phyloP scores from a whole-genome alignment of 1,140 invertebrate species.

The Tyrophagus putrescentiae region DNA sequence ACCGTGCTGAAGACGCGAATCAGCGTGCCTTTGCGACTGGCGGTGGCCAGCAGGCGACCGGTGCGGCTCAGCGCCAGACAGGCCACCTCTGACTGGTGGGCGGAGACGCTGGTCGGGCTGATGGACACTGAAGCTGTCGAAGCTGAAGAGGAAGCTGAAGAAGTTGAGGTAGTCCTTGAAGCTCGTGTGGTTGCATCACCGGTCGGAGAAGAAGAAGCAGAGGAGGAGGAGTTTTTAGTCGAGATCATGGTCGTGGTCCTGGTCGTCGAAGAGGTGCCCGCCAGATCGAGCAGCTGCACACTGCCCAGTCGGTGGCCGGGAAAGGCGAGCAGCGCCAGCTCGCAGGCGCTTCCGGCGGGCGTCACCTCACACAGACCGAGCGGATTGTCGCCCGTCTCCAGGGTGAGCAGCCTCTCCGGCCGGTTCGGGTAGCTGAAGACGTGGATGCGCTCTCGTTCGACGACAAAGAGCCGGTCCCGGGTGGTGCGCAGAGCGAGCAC shows the following conservation, averaged over 20 bases:
- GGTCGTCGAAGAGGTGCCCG: constrained; percentile 47
- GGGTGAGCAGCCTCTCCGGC: constrained; percentile 47
- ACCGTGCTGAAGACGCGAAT: constrained; percentile 70
- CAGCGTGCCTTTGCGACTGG: constrained; percentile 59
- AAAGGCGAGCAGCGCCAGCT: constrained; percentile 58
- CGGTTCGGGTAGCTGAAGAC: constrained; percentile 61
- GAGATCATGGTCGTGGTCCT: no score
- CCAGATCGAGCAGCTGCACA: constrained; percentile 42
- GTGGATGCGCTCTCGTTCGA: constrained; percentile 57
- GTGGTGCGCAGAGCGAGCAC: constrained; percentile 75
- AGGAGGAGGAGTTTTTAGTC: constrained; percentile 46
- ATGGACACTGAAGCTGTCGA: no score
- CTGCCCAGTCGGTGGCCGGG: constrained; percentile 59
- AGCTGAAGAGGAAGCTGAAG: no score
- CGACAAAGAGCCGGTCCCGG: constrained; percentile 71
- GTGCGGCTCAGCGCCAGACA: constrained; percentile 65
- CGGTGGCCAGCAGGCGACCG: constrained; percentile 66
- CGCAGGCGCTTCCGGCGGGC: constrained; percentile 48
- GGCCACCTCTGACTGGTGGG: constrained; percentile 64
- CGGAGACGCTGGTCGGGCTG: constrained; percentile 58
- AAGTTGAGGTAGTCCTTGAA: no score
- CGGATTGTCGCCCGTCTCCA: constrained; percentile 60
- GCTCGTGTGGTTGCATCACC: neutral
- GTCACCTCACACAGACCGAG: constrained; percentile 62
- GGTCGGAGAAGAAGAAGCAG: neutral